Conservation (phyloP, 2,888 invertebrate species). For the Cylindroiulus punctatus region DNA sequence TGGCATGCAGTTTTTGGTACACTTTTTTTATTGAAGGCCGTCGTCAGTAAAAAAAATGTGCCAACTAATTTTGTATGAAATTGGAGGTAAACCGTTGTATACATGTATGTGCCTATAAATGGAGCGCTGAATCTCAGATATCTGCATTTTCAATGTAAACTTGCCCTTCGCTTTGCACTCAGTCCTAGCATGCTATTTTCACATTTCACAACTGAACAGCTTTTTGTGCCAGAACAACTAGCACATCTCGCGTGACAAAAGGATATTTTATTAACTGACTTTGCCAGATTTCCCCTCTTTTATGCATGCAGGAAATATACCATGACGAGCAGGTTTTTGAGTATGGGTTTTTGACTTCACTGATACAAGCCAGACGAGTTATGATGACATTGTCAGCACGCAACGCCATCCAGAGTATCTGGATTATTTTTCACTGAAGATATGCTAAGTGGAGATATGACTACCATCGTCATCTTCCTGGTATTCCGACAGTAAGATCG, state of each 20-base stretch:
- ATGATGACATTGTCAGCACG: background rate
- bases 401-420: background rate
- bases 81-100: constrained; percentile 13
- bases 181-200: background rate
- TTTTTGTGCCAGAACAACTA: constrained; percentile 10
- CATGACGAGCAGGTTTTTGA: background rate
- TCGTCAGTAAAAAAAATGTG: background rate
- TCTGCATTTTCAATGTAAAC: background rate
- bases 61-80: background rate
- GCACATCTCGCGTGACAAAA: background rate
- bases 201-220: background rate
- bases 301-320: background rate
- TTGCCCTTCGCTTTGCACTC: too few relatives aligned
- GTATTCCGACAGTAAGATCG: background rate
- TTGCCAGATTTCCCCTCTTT: background rate
- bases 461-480: background rate
- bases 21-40: constrained; percentile 4
- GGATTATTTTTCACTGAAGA: background rate
- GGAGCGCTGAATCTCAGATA: background rate
- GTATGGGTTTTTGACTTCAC: too few relatives aligned
- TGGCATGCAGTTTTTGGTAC: background rate
- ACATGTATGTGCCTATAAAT: constrained; percentile 7
- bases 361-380: background rate
- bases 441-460: background rate
- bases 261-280: background rate